Base-by-base conservation (phyloP, 2,888 invertebrate species). In the Drosophila lacicola region DNA sequence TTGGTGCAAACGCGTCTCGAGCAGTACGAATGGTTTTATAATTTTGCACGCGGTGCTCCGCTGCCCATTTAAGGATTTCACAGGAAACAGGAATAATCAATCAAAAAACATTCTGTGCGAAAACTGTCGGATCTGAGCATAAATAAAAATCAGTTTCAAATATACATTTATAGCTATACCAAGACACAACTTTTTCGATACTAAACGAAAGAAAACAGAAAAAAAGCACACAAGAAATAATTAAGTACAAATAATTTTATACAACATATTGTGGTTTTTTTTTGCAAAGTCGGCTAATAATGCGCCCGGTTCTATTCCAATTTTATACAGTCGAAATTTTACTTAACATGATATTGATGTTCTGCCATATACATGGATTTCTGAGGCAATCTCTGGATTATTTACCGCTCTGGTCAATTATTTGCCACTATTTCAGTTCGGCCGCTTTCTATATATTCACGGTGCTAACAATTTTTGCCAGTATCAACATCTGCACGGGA, bases 401-500 rank as follows among this genome's bases (percentile, higher is more conserved):
- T 2, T 21, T 71, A 2, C 29, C 57, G 0, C 0, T 39, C 0
- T 0, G 0, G 2, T 14, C 50, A 5, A 53, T 50, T 4, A 0
- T 54, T 0, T 6, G 9, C 13, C 41, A 76, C 8, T 50, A 41
- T 17, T 29, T 58, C 4, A 76, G 74, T 8, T 33, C 65, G 1
- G 0, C 21, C 5, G 14, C 3, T 25, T 61, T 63, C 25, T 78
- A 78, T 36, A 0, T 41, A 0, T 78, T 63, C 21, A 76, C 70
- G 8, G 19, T 78, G 3, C 5, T 71, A 10, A 72, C 74, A 0
- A 1, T 70, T 0, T 86, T 70, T 34, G 69, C 69, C 29, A 72
- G 76, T 57, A 71, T 82, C 19, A 78, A 78, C 25, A 46, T 80
- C 13, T 83, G 83, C 49, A 70, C 74, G 0, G 73, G 73, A 0